Base-by-base conservation (phyloP, 1,140 invertebrate species). In the Dreissena polymorpha region DNA sequence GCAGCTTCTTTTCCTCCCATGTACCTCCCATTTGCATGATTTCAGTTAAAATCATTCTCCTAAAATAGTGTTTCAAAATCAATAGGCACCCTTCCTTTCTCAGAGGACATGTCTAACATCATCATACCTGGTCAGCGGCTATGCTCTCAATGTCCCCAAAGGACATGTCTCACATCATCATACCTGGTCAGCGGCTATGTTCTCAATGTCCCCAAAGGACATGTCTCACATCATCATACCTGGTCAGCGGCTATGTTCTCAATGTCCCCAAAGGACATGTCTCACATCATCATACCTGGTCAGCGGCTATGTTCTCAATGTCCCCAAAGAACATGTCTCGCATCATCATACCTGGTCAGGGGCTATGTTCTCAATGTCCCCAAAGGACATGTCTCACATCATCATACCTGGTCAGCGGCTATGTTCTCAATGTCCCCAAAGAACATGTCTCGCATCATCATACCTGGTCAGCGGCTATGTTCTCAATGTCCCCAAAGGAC, bases 101-200 rank as follows among this genome's bases (percentile, higher is more conserved):
- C 39, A 39, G 39, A 39, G n/a, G n/a, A n/a, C n/a, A n/a, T n/a
- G n/a, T n/a, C n/a, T 39, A 8, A 39, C 39, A 39, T 2, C 39
- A 39, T 39, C 39, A 84, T 90, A 96, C 96, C 94, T 96, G 94
- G 84, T 95, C 94, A 60, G 94, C 92, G 65, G 95, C 92, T 74
- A 97, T 97, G 89, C 94, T 94, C 89, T 96, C 94, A 57, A 98
- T 96, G 78, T 96, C 93, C 29, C 94, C 94, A 75, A 96, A 94
- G 10, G 95, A 79, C 70, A 93, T 89, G 76, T 95, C 95, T 39
- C 3, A 39, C 39, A 39, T 2, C 39, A 39, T 39, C 39, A 84
- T 90, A 96, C 96, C 94, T 96, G 94, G 84, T 95, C 94, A 60
- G 94, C 92, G 65, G 95, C 92, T 74, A 97, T 97, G 89, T 94